These are phyloP conservation scores for Aspidiotus destructor DNA, from an alignment of 2,888 invertebrate genomes.

Conservation along the genomic window DNA sequence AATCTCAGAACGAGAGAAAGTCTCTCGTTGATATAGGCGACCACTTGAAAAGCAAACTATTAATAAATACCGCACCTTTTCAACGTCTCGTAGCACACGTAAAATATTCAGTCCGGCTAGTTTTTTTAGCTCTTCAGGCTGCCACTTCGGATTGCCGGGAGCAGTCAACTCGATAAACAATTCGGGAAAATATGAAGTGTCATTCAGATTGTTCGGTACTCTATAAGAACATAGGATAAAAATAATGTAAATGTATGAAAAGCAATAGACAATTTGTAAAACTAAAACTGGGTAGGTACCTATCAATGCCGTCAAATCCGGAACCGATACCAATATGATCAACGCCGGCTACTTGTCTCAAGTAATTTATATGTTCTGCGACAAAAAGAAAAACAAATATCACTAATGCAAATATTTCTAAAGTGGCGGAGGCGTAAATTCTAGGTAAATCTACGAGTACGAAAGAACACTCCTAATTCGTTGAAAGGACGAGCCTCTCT, in stretches of 20 bases:
- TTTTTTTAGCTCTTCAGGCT: constrained; percentile 66
- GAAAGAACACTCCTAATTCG: no score
- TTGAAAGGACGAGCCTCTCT: no score
- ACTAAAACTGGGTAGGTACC: constrained; percentile 42
- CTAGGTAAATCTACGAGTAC: neutral
- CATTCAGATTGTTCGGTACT: neutral
- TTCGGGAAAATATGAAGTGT: constrained; percentile 45
- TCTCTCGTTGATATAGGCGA: no score
- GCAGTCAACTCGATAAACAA: constrained; percentile 62
- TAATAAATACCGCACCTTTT: constrained; percentile 43
- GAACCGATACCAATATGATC: constrained; percentile 81
- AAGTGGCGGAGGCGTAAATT: neutral
- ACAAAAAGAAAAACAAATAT: constrained; percentile 38
- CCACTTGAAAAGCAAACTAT: neutral
- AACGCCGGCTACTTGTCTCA: constrained; percentile 71
- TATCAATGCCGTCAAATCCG: constrained; percentile 82
- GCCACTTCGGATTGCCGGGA: constrained; percentile 58
- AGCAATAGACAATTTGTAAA: no score
- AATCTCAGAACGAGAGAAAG: no score
- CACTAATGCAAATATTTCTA: no score
- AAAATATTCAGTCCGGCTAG: constrained; percentile 66
- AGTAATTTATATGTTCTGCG: constrained; percentile 83
- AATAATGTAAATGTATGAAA: no score
- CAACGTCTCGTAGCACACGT: constrained; percentile 60
- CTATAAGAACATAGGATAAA: neutral